Evolutionary conservation across 2,113 vertebrate species (phyloP), one percentile per base, ranked within the genome.

Genomic region (Hiodon alosoides): DNA sequence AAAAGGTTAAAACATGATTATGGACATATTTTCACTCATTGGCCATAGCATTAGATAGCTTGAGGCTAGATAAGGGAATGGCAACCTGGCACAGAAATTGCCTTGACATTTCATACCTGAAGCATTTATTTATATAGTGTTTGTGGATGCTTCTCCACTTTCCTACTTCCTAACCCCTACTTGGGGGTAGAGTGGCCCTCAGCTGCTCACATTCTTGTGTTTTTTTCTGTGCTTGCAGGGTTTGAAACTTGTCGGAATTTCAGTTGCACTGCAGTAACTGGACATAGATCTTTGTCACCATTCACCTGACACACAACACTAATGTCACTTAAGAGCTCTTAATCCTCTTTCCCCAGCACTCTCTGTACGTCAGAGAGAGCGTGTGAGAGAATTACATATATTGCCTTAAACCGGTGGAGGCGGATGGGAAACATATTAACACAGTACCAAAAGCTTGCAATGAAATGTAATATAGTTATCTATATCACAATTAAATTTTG

Each of bases 191-290:
- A 31, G 31, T 31, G 31, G 31, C 31, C 31, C 31, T 16, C 60
- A 16, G 2, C 60, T 62, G 11, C 60, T n/a, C 10, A 14, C 60
- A 14, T 62, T 5, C 5, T 5, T 57, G 54, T 5, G 54, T 62
- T n/a, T 62, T 14, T 3, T 13, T 9, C 58, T 3, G 58, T 13
- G 10, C 58, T 9, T 59, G 10, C 58, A 13, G 60, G 11, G 14
- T 62, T 62, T 62, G 14, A 16, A 16, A 16, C 10, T 16, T 62
- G 48, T 52, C 67, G 55, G 16, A 5, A n/a, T 51, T 83, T 14
- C 61, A 76, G 2, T 72, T 67, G 74, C 1, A 3, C 9, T 73
- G 54, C 50, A 81, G 81, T 78, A 66, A 67, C 61, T 78, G 85
- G 72, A 14, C 47, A 79, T 53, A 7, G 13, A 68, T 75, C 6